Evolutionary conservation across 1,140 invertebrate genomes (phyloP).

Genomic region (Macrosteles quadrilineatus): DNA sequence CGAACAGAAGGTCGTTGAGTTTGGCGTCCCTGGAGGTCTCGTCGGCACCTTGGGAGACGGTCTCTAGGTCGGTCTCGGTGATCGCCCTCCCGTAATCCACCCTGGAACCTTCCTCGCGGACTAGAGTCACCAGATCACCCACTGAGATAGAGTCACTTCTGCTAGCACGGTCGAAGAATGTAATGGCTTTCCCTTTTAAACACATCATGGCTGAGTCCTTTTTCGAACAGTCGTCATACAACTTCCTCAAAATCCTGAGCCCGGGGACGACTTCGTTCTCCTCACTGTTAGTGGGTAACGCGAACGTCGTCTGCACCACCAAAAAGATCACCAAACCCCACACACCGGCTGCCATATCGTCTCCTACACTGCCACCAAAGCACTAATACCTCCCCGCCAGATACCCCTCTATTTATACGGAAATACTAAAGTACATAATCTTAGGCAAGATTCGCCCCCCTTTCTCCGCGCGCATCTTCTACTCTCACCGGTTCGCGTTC

Average conservation of each 20-base stretch:
- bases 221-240: constrained; percentile 70
- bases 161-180: constrained; percentile 63
- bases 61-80: constrained; percentile 66
- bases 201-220: constrained; percentile 62
- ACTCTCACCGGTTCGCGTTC: not conserved
- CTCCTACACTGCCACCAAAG: constrained; percentile 1
- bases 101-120: constrained; percentile 60
- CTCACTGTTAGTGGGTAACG: not conserved
- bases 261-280: constrained; percentile 3
- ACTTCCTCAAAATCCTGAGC: constrained; percentile 51
- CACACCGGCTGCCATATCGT: not conserved
- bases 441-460: constrained; percentile 25
- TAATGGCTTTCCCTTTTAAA: constrained; percentile 72
- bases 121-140: constrained; percentile 60
- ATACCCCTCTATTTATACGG: constrained; percentile 20
- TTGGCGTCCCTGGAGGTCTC: constrained; percentile 62
- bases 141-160: constrained; percentile 36
- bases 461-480: not conserved
- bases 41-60: constrained; percentile 59
- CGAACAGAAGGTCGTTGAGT: constrained; percentile 67
- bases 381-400: not conserved
- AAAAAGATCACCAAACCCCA: constrained; percentile 19
- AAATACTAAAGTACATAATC: constrained; percentile 19
- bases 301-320: constrained; percentile 35
- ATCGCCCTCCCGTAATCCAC: constrained; percentile 46